phyloP scores from a whole-genome alignment of 35 echinoderm and acorn worm species.

The Amphiura filiformis region DNA sequence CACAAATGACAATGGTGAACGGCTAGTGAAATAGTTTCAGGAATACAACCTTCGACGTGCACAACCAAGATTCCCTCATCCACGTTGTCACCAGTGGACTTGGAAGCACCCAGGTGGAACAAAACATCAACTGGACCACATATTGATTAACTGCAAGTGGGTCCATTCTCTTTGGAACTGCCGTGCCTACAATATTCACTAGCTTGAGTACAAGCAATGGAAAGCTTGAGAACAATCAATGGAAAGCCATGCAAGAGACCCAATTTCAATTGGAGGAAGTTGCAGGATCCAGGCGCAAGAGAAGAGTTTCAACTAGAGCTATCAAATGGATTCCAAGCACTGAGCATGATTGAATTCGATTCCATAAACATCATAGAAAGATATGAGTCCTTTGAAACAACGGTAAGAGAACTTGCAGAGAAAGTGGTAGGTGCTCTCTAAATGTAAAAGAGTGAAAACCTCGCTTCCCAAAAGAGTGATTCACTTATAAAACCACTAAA shows the following conservation, averaged over 20 bases:
- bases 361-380: slow-evolving; percentile 1
- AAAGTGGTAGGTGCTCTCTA: slow-evolving; percentile 24
- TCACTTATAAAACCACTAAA: no score
- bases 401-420: slow-evolving; percentile 3
- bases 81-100: not conserved
- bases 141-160: slow-evolving; percentile 29
- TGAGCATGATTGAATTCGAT: not conserved
- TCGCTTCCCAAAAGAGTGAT: no score
- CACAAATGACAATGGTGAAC: slow-evolving; percentile 13
- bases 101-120: slow-evolving; percentile 34
- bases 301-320: slow-evolving; percentile 22
- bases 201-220: slow-evolving; percentile 7
- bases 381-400: slow-evolving; percentile 18
- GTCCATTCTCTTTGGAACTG: slow-evolving; percentile 27
- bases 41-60: slow-evolving; percentile 30
- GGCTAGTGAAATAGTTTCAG: slow-evolving; percentile 6
- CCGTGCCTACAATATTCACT: slow-evolving; percentile 35
- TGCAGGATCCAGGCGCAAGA: slow-evolving; percentile 15
- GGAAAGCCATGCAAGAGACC: slow-evolving; percentile 36
- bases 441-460: no score
- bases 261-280: slow-evolving; percentile 33
- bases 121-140: slow-evolving; percentile 30
- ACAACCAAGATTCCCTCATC: slow-evolving; percentile 29
- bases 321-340: slow-evolving; percentile 22
- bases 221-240: slow-evolving; percentile 22